Evolutionary conservation across 2,888 invertebrate species (phyloP).

Genomic region (Trichacis sp.): DNA sequence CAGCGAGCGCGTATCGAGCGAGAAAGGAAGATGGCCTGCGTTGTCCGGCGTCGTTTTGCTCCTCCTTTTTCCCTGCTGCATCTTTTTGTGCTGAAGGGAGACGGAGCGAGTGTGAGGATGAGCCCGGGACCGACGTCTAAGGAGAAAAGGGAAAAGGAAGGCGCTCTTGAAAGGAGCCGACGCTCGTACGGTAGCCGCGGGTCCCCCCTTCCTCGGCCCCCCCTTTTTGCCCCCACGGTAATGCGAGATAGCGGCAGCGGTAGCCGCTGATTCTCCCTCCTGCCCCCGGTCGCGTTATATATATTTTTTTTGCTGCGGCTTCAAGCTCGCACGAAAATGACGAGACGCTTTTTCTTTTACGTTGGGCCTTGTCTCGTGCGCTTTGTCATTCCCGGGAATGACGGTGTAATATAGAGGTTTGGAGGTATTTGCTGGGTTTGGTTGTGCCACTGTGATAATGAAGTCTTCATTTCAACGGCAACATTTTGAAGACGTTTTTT

Average conservation of each 20-base stretch:
- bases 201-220: no score
- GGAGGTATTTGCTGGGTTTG: no score
- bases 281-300: neutral
- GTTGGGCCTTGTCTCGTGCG: no score
- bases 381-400: no score
- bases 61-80: conserved; percentile 13
- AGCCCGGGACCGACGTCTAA: conserved; percentile 27
- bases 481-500: no score
- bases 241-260: conserved; percentile 61
- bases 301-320: neutral
- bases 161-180: conserved; percentile 64
- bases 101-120: conserved; percentile 27
- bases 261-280: no score
- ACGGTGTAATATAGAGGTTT: no score
- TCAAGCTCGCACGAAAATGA: neutral
- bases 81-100: conserved; percentile 11
- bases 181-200: conserved; percentile 65
- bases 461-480: no score
- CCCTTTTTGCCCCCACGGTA: conserved; percentile 56
- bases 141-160: conserved; percentile 39
- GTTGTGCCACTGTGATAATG: no score
- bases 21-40: conserved; percentile 2
- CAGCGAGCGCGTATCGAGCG: neutral
- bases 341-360: neutral
- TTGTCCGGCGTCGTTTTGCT: neutral